A percentile compares a stretch with the other conserved stretches of the same genome.
phyloP scores from a whole-genome alignment of 2,888 invertebrate genomes.

The Myathropa florea region DNA sequence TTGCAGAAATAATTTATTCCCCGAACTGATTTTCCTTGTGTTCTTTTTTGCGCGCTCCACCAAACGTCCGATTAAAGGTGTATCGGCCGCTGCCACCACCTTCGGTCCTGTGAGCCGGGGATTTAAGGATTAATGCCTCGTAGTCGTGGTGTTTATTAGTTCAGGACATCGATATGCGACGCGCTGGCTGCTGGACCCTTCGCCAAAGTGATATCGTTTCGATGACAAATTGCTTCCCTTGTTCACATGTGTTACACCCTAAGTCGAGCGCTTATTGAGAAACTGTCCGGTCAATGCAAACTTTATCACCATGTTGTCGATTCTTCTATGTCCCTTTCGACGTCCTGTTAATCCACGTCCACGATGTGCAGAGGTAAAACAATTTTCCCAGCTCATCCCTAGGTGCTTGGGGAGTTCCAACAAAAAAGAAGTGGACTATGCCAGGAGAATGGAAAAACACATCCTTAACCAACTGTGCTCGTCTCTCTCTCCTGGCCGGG shows the following conservation, averaged over 20 bases:
- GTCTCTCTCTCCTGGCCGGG: slow-evolving; percentile 21
- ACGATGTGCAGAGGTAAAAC: slow-evolving; percentile 44
- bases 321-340: slow-evolving; percentile 32
- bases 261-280: slow-evolving; percentile 55
- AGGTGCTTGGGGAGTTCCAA: slow-evolving; percentile 41
- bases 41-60: slow-evolving; percentile 25
- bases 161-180: slow-evolving; percentile 59
- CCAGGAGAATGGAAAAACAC: slow-evolving; percentile 28
- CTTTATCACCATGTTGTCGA: slow-evolving; percentile 60
- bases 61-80: slow-evolving; percentile 49
- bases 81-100: slow-evolving; percentile 2
- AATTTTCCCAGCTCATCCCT: slow-evolving; percentile 53
- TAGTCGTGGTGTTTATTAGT: slow-evolving; percentile 60
- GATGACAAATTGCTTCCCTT: slow-evolving; percentile 66
- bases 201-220: neutral
- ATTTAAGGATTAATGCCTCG: slow-evolving; percentile 54
- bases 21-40: neutral
- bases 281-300: slow-evolving; percentile 52
- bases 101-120: slow-evolving; percentile 10
- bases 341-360: slow-evolving; percentile 45
- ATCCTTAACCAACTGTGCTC: slow-evolving; percentile 71
- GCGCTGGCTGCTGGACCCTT: slow-evolving; percentile 29
- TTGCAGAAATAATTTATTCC: slow-evolving; percentile 50
- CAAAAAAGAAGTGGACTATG: slow-evolving; percentile 14
- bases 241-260: slow-evolving; percentile 66